Conservation (phyloP, 2,888 invertebrate species). For the Antheraea yamamai region DNA sequence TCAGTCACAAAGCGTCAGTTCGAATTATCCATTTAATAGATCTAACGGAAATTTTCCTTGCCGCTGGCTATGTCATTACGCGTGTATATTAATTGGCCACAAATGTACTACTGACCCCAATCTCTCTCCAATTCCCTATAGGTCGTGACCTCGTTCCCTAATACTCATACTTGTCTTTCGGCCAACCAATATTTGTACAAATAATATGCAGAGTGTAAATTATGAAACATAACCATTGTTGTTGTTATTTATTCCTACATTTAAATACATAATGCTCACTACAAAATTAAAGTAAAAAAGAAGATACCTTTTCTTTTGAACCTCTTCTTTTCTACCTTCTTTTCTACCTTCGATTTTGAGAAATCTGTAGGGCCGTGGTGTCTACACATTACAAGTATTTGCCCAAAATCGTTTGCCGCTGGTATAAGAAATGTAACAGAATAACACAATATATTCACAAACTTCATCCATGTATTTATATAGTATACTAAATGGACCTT, state of each 20-base stretch:
- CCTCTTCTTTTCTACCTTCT: too few species aligned
- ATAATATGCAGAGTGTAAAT: not conserved
- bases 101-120: conserved; percentile 1
- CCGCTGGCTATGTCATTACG: not conserved
- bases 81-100: not conserved
- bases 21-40: not conserved
- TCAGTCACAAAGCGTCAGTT: not conserved
- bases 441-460: too few species aligned
- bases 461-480: too few species aligned
- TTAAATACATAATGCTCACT: not conserved
- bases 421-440: too few species aligned
- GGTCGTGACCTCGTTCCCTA: not conserved
- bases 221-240: not conserved
- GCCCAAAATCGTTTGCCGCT: too few species aligned
- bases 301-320: too few species aligned
- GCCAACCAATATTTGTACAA: not conserved
- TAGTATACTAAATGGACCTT: too few species aligned
- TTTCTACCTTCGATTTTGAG: too few species aligned
- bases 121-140: not conserved
- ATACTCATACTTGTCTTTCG: not conserved
- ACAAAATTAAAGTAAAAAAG: too few species aligned
- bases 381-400: too few species aligned
- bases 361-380: too few species aligned
- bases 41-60: not conserved
- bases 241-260: not conserved